Evolutionary conservation across 2,797 vertebrate species (phyloP), one percentile per base, ranked within the genome.

Genomic region (Hippoglossus hippoglossus): DNA sequence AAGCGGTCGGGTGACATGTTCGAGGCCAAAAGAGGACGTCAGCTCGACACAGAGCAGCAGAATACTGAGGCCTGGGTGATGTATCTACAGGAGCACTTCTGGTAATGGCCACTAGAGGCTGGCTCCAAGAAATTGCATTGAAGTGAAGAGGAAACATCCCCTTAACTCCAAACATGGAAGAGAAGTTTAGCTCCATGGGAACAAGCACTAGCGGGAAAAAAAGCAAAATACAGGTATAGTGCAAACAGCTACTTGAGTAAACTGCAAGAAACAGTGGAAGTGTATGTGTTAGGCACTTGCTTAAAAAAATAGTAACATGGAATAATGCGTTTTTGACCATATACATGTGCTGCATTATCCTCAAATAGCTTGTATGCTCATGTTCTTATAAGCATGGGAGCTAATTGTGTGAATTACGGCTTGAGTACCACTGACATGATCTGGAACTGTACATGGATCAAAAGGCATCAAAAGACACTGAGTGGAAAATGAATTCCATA

Each of bases 21-120:
- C 3, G 26, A 25, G 19, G 46, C 11, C 36, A 15, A 39, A 49
- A 18, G 10, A 31, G 8, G 26, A 57, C 2, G 0, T 44, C 21
- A n/a, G 47, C 26, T 59, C 25, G 54, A 41, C 24, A 1, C 12
- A 47, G 46, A 6, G n/a, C 36, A 68, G 36, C 18, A 67, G n/a
- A 75, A 61, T 39, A 49, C n/a, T 67, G 50, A 39, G 51, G 44
- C 26, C 46, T 36, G 13, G 4, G 44, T 8, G 24, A 34, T 24
- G 22, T 46, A 31, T 62, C 26, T 21, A 22, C n/a, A 28, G 28
- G 63, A 24, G 71, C 51, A 67, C 11, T 86, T 72, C 69, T 36
- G 66, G 4, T 56, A 55, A 21, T 77, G 73, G 46, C 85, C 87
- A 89, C 87, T 63, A 89, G 88, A 91, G 89, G 87, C 83, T 86